Conservation (phyloP, 1,140 invertebrate species). For the Brachionus koreanus region DNA sequence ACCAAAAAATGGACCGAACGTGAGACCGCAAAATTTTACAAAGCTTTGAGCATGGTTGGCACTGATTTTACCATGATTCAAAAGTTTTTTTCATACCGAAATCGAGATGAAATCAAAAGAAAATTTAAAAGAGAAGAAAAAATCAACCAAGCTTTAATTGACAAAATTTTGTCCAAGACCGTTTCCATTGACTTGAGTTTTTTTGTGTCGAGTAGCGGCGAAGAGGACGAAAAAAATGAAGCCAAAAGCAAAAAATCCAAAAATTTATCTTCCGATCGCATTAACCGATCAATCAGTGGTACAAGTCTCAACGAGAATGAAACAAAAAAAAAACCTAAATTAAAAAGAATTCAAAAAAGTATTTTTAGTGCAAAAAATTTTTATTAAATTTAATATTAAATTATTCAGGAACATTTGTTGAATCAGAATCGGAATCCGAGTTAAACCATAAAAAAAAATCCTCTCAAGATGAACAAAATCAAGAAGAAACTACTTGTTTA, state of each 20-base stretch:
- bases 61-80: constrained; percentile 46
- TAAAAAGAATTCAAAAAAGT: constrained; percentile 33
- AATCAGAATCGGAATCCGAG: neutral
- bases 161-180: constrained; percentile 42
- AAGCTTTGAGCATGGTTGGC: constrained; percentile 43
- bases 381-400: neutral
- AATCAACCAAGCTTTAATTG: constrained; percentile 41
- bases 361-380: neutral
- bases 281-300: neutral
- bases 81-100: constrained; percentile 41
- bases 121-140: constrained; percentile 46
- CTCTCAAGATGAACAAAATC: neutral
- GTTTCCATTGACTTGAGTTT: constrained; percentile 16
- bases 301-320: neutral
- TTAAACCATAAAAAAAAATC: neutral
- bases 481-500: neutral
- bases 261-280: neutral
- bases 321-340: neutral
- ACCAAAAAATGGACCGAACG: constrained; percentile 22
- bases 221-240: neutral
- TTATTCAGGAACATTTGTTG: constrained; percentile 1
- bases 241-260: constrained; percentile 28
- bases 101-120: constrained; percentile 43
- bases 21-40: constrained; percentile 44
- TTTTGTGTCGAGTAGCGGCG: constrained; percentile 27